These are phyloP conservation scores for Drosophila quadrilineata DNA, from an alignment of 1,140 invertebrate species.

Conservation along the genomic window DNA sequence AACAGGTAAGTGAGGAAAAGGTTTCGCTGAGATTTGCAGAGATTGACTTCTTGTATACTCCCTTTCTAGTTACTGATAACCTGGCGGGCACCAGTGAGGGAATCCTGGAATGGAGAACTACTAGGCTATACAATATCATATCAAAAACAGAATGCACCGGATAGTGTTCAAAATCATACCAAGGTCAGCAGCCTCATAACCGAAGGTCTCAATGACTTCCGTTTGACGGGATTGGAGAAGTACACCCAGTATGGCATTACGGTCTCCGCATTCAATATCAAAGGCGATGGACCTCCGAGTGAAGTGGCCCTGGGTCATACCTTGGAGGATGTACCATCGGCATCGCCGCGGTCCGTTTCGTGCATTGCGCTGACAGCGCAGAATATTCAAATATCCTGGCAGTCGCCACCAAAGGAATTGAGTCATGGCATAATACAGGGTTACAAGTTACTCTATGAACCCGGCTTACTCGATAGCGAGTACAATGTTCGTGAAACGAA, in stretches of 20 bases:
- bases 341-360: constrained; percentile 85
- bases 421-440: constrained; percentile 90
- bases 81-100: constrained; percentile 89
- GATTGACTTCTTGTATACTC: background rate
- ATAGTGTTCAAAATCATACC: constrained; percentile 81
- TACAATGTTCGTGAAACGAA: constrained; percentile 84
- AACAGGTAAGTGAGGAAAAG: constrained; percentile 81
- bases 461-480: constrained; percentile 84
- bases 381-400: constrained; percentile 89
- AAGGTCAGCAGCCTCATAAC: constrained; percentile 82
- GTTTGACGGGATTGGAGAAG: constrained; percentile 86
- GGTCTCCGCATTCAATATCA: constrained; percentile 90
- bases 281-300: constrained; percentile 88
- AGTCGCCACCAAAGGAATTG: constrained; percentile 86
- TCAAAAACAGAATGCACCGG: constrained; percentile 83
- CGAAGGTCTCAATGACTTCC: constrained; percentile 83
- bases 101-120: constrained; percentile 91
- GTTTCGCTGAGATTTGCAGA: too few species aligned
- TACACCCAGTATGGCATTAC: constrained; percentile 90
- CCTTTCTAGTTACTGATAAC: constrained; percentile 84
- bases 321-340: constrained; percentile 89
- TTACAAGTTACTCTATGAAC: constrained; percentile 90
- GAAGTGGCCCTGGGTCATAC: constrained; percentile 87
- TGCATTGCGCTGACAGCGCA: constrained; percentile 87
- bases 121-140: constrained; percentile 88